These are phyloP conservation scores for Alosa alosa DNA, from an alignment of 2,113 vertebrate genomes.

Conservation along the genomic window DNA sequence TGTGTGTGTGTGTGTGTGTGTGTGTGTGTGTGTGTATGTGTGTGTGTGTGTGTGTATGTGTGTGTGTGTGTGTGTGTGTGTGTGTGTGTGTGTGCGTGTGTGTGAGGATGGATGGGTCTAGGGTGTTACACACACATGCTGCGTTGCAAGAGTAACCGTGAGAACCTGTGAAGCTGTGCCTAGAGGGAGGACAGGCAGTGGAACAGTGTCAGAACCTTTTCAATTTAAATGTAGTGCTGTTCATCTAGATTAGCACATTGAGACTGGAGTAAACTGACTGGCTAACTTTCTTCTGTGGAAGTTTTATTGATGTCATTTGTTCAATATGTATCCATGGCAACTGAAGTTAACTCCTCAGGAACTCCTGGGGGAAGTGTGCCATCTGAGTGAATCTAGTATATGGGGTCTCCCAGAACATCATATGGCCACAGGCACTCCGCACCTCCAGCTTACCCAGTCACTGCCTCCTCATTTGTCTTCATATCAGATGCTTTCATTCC, in stretches of 20 bases:
- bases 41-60: background rate
- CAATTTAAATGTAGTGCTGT: background rate
- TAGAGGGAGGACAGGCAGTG: background rate
- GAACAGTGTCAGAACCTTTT: background rate
- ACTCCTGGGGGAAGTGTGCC: background rate
- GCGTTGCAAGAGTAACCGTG: background rate
- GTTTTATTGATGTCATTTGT: background rate
- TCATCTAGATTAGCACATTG: background rate
- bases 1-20: background rate
- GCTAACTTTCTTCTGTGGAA: background rate
- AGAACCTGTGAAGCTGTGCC: background rate
- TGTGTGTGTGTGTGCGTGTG: background rate
- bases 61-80: background rate
- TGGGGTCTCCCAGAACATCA: background rate
- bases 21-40: background rate
- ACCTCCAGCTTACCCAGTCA: background rate
- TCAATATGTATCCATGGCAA: background rate
- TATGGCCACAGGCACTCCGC: background rate
- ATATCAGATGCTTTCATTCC: background rate
- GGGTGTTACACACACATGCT: background rate
- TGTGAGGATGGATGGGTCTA: background rate
- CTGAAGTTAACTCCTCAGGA: background rate
- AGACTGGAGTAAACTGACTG: background rate
- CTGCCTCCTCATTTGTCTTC: background rate
- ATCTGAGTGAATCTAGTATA: background rate